A percentile compares a stretch with the other conserved stretches of the same genome.
Evolutionary conservation across 2,113 vertebrate genomes (phyloP).

Genomic region (Podiceps cristatus): DNA sequence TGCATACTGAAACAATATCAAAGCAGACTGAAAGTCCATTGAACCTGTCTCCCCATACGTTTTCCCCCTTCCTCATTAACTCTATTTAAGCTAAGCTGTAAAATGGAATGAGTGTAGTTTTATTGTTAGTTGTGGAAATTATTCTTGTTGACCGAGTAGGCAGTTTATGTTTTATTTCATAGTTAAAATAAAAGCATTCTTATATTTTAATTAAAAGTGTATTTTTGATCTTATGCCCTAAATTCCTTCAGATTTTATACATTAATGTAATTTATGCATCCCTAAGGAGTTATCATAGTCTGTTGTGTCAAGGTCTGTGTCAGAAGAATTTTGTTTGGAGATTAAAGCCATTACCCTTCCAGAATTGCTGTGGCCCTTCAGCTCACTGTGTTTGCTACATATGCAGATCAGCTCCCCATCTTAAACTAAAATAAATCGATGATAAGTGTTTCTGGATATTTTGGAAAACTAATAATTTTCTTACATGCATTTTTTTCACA

Average conservation of each 20-base stretch:
- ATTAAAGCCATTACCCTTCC: background rate
- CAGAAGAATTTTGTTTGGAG: background rate
- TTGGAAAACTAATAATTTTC: background rate
- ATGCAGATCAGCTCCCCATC: background rate
- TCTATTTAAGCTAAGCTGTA: background rate
- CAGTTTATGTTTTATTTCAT: background rate
- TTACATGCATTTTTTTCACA: background rate
- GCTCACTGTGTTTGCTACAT: background rate
- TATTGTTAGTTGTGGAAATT: background rate
- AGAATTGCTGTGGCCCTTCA: background rate
- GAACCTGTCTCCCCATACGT: background rate
- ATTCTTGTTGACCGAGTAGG: background rate
- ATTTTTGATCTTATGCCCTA: background rate
- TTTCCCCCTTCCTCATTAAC: background rate
- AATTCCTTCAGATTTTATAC: background rate
- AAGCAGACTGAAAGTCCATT: background rate
- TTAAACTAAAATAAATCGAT: background rate
- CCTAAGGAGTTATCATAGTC: background rate
- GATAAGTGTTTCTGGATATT: background rate
- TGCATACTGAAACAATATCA: background rate
- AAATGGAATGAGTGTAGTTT: background rate
- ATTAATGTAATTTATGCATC: background rate
- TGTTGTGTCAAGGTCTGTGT: background rate
- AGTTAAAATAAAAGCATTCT: background rate
- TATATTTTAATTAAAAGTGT: background rate